Evolutionary conservation across 2,797 vertebrate genomes (phyloP).

Genomic region (Hephaestus fuliginosus): DNA sequence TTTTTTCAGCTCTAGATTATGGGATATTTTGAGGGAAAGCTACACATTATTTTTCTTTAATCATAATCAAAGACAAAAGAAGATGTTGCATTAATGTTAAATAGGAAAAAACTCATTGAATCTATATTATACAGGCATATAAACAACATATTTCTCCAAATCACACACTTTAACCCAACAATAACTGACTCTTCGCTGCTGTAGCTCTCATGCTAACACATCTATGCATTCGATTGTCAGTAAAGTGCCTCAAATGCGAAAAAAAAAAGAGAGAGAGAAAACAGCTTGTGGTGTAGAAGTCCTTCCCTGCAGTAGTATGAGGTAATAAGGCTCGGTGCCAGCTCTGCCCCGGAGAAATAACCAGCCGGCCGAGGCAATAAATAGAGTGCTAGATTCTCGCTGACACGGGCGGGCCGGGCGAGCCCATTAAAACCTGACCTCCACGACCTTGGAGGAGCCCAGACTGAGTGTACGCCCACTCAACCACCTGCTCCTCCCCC

Average conservation of each 20-base stretch:
- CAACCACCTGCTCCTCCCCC: conserved; percentile 76
- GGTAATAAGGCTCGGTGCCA: conserved; percentile 65
- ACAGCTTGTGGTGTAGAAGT: conserved; percentile 11
- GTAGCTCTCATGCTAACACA: not conserved
- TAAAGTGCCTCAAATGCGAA: conserved; percentile 8
- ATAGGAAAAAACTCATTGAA: no score
- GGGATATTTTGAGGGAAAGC: not conserved
- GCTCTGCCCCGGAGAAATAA: conserved; percentile 61
- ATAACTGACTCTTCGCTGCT: not conserved
- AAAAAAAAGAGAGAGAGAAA: not conserved
- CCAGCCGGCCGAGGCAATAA: conserved; percentile 62
- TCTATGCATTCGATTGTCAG: conserved; percentile 3
- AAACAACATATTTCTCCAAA: no score
- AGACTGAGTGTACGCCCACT: conserved; percentile 64
- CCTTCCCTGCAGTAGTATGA: conserved; percentile 50
- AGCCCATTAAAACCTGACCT: conserved; percentile 77
- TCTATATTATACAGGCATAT: no score
- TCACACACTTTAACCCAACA: no score
- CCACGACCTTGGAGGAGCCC: conserved; percentile 66
- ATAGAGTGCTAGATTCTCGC: conserved; percentile 65
- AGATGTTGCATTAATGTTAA: no score
- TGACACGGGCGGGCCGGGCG: conserved; percentile 59
- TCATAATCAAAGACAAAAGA: no score
- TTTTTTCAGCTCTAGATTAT: not conserved
- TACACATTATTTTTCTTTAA: no score